phyloP scores from a whole-genome alignment of 1,140 invertebrate species.

The Drosophila burlai region DNA sequence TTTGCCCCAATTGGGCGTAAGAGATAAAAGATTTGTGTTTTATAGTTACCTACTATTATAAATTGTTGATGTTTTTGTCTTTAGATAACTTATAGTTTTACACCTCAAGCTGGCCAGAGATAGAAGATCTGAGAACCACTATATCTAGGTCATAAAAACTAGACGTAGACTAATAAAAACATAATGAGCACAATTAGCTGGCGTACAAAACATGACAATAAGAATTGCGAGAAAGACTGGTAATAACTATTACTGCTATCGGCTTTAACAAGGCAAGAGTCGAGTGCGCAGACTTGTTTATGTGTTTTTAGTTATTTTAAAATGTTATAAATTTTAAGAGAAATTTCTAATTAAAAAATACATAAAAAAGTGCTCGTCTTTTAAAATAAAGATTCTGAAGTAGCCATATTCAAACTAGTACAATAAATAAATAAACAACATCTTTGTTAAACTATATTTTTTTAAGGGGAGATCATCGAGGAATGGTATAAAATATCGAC shows the following conservation, averaged over 20 bases:
- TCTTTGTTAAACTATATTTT: not conserved
- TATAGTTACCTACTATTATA: not conserved
- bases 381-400: not conserved
- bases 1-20: not conserved
- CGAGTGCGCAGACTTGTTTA: not conserved
- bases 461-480: too few relatives aligned
- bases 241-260: conserved; percentile 15
- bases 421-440: not conserved
- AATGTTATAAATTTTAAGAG: not conserved
- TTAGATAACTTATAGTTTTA: not conserved
- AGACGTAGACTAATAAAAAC: not conserved
- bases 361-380: not conserved
- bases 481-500: too few relatives aligned
- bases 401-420: not conserved
- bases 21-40: not conserved
- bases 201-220: conserved; percentile 11
- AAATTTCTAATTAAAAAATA: not conserved
- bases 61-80: conserved; percentile 6
- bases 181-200: conserved; percentile 14
- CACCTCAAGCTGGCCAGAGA: not conserved
- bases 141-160: conserved; percentile 1
- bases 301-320: not conserved
- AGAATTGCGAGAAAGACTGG: conserved; percentile 13
- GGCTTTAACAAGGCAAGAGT: conserved; percentile 6
- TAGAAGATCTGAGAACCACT: not conserved